Evolutionary conservation across 2,888 invertebrate genomes (phyloP), one percentile per base, ranked within the genome.

Genomic region (Synergus laeviventris): DNA sequence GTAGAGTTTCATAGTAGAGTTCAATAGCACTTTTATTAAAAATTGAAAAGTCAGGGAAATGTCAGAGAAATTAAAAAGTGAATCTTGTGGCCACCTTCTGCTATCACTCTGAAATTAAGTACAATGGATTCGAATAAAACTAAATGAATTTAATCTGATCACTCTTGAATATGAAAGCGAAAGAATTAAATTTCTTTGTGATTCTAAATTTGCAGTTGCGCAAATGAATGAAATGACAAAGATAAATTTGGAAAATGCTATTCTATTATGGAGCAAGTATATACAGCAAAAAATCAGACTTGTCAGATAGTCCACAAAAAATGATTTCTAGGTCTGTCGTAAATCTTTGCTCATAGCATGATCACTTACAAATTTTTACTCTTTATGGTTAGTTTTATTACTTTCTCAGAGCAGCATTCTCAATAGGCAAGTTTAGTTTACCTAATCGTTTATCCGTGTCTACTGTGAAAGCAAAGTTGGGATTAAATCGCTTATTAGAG

Each of bases 401-500:
- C 83, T 86, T 88, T 89, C 87, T 88, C 86, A 86, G 86, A 83
- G 86, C 87, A 88, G 87, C 87, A 89, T 89, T 88, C 88, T 89
- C 87, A 89, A 87, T 88, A 89, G 87, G 82, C 83, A 80, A 85
- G 83, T 86, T 87, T 87, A 87, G 85, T 86, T 89, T 89, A 89
- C 89, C 89, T 90, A 90, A 88, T 87, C 86, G 84, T 82, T 87
- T 89, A 86, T 89, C 89, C 89, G 85, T 87, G 89, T 85, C 85
- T 88, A 89, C 89, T 90, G 89, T 77, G 89, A 88, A 80, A 78
- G 84, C 83, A 85, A 87, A 87, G 82, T 74, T 76, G 78, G 74
- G 78, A 76, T 64, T 81, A 74, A 80, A 77, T 80, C 62, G 21
- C 66, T 54, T 49, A 21, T 56, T 21, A 42, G 12, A 39, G 3